phyloP scores from a whole-genome alignment of 2,797 vertebrate genomes.

The Microcaecilia unicolor region DNA sequence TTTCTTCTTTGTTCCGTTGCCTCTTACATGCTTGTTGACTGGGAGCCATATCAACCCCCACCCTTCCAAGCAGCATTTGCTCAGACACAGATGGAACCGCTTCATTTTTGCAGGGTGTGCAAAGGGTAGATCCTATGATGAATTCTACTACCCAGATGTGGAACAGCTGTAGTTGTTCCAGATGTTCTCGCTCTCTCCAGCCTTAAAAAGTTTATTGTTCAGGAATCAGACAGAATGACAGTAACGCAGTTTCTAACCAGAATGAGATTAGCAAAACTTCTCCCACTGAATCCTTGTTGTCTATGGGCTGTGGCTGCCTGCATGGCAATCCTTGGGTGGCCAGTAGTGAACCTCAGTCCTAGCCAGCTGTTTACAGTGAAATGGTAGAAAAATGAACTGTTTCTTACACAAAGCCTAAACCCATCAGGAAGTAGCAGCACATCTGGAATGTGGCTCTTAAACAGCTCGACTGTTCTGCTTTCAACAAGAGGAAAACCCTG shows the following conservation, averaged over 20 bases:
- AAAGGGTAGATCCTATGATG: background rate
- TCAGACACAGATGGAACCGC: background rate
- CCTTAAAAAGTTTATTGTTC: background rate
- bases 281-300: background rate
- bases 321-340: background rate
- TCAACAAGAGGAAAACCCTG: background rate
- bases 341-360: background rate
- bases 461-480: background rate
- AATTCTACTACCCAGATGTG: background rate
- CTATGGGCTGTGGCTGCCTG: background rate
- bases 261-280: too few species aligned
- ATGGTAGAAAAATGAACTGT: background rate
- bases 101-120: background rate
- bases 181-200: background rate
- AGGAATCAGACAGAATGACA: too few species aligned
- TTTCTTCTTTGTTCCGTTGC: too few species aligned
- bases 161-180: background rate
- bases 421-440: background rate
- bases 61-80: too few species aligned
- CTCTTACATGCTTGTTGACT: too few species aligned
- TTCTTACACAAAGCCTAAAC: background rate
- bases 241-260: background rate
- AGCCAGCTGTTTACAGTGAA: background rate
- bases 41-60: too few species aligned
- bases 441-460: accelerated